phyloP scores from a whole-genome alignment of 2,888 invertebrate species.

The Callyntrura guangdongensis region DNA sequence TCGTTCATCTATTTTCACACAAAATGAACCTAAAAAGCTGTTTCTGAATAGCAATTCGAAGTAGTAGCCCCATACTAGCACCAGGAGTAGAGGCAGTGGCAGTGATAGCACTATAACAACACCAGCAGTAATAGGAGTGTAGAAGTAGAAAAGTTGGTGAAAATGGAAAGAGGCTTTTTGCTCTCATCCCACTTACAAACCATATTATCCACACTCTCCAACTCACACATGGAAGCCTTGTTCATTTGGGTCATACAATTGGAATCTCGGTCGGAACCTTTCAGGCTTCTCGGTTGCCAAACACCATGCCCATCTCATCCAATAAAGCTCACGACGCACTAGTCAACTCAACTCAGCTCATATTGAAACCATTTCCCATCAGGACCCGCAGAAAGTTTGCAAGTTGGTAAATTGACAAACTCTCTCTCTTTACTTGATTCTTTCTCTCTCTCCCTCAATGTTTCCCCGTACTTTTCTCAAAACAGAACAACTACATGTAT shows the following conservation, averaged over 20 bases:
- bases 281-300: constrained; percentile 75
- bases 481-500: neutral
- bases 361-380: constrained; percentile 78
- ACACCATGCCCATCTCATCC: constrained; percentile 76
- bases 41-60: neutral
- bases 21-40: constrained; percentile 59
- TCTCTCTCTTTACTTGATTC: constrained; percentile 58
- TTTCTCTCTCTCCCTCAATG: neutral
- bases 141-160: neutral
- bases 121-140: neutral
- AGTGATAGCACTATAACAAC: neutral
- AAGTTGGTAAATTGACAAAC: constrained; percentile 75
- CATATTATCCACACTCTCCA: constrained; percentile 48
- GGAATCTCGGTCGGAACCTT: constrained; percentile 78
- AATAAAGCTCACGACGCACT: constrained; percentile 65
- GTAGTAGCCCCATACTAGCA: constrained; percentile 18
- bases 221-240: constrained; percentile 8
- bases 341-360: constrained; percentile 67
- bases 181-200: constrained; percentile 51
- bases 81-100: neutral
- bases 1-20: constrained; percentile 56
- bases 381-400: constrained; percentile 75
- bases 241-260: constrained; percentile 65
- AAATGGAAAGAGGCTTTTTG: constrained; percentile 59
- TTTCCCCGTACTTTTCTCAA: neutral